Evolutionary conservation across 1,140 invertebrate genomes (phyloP).

Genomic region (Drosophila mojavensis): DNA sequence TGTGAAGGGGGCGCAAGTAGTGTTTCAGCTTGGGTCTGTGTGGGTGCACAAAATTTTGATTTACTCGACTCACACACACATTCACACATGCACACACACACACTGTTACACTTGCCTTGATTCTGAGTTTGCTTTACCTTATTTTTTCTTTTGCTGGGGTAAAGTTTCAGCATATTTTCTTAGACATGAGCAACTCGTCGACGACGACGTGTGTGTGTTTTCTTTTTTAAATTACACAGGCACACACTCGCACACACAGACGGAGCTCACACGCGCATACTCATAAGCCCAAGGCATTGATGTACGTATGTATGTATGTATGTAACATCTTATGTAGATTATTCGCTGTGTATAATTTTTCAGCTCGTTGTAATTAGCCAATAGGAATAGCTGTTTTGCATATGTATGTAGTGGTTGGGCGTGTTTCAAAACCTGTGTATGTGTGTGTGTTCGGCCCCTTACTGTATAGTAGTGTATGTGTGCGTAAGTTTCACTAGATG

Average conservation of each 20-base stretch:
- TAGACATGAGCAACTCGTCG: slow-evolving; percentile 44
- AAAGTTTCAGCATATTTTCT: slow-evolving; percentile 72
- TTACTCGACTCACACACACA: slow-evolving; percentile 24
- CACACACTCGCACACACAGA: slow-evolving; percentile 7
- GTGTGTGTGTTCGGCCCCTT: slow-evolving; percentile 7
- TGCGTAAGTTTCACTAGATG: neutral
- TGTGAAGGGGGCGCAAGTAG: neutral
- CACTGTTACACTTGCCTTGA: slow-evolving; percentile 14
- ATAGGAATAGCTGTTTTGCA: slow-evolving; percentile 73
- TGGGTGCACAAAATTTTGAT: slow-evolving; percentile 57
- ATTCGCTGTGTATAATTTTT: slow-evolving; percentile 55
- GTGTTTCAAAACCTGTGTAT: slow-evolving; percentile 23
- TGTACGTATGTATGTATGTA: slow-evolving; percentile 28
- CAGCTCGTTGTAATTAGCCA: slow-evolving; percentile 73
- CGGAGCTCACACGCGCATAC: slow-evolving; percentile 29
- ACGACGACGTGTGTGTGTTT: slow-evolving; percentile 12
- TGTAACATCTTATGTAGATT: slow-evolving; percentile 64
- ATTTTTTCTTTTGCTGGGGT: slow-evolving; percentile 30
- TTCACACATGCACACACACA: slow-evolving; percentile 8
- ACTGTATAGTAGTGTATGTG: slow-evolving; percentile 6
- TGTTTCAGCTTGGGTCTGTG: slow-evolving; percentile 9
- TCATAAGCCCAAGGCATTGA: slow-evolving; percentile 40
- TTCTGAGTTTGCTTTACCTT: slow-evolving; percentile 54
- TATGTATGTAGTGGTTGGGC: slow-evolving; percentile 51
- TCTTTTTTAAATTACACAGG: slow-evolving; percentile 55